phyloP scores from a whole-genome alignment of 2,113 vertebrate species.

The Physeter macrocephalus region DNA sequence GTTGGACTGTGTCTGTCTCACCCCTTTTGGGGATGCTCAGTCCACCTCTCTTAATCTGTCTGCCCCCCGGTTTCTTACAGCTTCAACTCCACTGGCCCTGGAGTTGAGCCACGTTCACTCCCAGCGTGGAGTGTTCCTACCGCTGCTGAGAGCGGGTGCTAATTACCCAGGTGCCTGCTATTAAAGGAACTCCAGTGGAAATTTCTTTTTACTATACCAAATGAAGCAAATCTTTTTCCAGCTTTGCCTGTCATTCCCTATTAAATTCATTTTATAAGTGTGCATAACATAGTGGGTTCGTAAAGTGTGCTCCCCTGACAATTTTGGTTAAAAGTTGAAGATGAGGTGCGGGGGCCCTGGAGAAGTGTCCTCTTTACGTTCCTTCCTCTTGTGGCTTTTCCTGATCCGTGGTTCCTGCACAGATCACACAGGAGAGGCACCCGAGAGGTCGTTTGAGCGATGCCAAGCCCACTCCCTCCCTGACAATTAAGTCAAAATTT shows the following conservation, averaged over 20 bases:
- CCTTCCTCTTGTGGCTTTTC: not conserved
- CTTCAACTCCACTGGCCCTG: not conserved
- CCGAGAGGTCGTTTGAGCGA: not conserved
- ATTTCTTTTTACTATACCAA: not conserved
- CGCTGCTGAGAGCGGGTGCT: not conserved
- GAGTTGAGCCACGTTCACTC: not conserved
- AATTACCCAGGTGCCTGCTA: not conserved
- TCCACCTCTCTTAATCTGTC: not conserved
- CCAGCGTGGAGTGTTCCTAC: fast-evolving
- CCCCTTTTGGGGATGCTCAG: fast-evolving
- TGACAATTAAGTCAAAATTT: too few relatives aligned
- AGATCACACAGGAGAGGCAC: not conserved
- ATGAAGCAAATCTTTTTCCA: not conserved
- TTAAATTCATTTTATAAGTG: not conserved
- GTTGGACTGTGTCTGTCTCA: fast-evolving
- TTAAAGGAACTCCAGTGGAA: not conserved
- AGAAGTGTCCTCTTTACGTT: too few relatives aligned
- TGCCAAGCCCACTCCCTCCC: fast-evolving
- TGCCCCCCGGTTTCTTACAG: too few relatives aligned
- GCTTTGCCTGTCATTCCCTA: not conserved
- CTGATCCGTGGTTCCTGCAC: not conserved
- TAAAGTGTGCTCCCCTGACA: not conserved
- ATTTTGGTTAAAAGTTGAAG: not conserved
- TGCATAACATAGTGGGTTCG: not conserved
- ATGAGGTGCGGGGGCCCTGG: not conserved